These are phyloP conservation scores for Cichlasoma orientale DNA, from an alignment of 2,797 vertebrate species.

Conservation along the genomic window DNA sequence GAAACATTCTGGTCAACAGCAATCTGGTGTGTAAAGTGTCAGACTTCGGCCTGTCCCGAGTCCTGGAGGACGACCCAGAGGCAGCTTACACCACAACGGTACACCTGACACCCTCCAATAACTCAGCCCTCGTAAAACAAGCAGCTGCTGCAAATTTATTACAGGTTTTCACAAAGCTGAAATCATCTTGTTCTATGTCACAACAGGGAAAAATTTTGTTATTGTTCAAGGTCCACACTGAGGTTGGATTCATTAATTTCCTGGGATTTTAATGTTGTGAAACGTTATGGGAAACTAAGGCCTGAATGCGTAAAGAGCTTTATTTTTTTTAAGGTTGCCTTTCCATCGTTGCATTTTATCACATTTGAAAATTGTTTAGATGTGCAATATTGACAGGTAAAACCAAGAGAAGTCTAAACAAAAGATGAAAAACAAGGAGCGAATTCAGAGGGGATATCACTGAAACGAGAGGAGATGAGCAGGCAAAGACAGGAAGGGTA, in stretches of 20 bases:
- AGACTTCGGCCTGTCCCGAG: conserved; percentile 93
- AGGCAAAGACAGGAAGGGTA: not conserved
- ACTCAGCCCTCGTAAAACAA: not conserved
- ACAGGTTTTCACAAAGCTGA: not conserved
- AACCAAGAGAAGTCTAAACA: not conserved
- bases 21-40: conserved; percentile 98
- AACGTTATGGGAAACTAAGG: not conserved
- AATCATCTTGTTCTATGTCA: not conserved
- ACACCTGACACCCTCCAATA: conserved; percentile 49
- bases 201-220: not conserved
- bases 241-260: not conserved
- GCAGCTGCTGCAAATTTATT: not conserved
- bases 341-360: not conserved
- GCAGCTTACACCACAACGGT: conserved; percentile 96
- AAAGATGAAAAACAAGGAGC: not conserved
- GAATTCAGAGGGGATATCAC: not conserved
- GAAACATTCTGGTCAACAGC: conserved; percentile 96
- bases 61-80: conserved; percentile 95
- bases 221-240: not conserved
- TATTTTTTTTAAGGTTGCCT: not conserved
- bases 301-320: not conserved
- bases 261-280: not conserved
- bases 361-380: not conserved
- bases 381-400: not conserved
- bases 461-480: not conserved